Conservation (phyloP, 2,888 invertebrate species). For the Sarcophaga carnaria region DNA sequence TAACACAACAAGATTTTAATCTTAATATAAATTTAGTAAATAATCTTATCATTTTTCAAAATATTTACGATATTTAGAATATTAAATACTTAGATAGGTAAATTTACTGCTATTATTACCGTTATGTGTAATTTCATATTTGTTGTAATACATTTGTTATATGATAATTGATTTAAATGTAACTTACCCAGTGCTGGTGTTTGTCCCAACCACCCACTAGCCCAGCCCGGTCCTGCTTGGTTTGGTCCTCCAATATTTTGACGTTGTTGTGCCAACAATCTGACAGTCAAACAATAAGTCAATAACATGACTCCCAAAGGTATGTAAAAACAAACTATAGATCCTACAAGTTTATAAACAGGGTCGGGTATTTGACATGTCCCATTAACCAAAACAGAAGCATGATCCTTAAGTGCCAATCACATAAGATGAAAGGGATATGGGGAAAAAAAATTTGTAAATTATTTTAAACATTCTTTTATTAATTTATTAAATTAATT, state of each 20-base stretch:
- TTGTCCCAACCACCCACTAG: constrained; percentile 89
- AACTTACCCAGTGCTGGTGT: constrained; percentile 83
- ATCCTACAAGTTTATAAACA: constrained; percentile 94
- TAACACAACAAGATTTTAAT: too few species aligned
- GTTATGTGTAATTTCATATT: too few species aligned
- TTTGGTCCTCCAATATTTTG: constrained; percentile 85
- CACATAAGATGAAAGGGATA: constrained; percentile 24
- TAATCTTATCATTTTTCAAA: too few species aligned
- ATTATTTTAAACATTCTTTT: too few species aligned
- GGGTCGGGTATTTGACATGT: constrained; percentile 94
- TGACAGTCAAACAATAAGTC: constrained; percentile 96
- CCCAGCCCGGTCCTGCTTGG: constrained; percentile 85
- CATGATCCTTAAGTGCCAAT: constrained; percentile 85
- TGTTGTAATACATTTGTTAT: too few species aligned
- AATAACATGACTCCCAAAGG: constrained; percentile 96
- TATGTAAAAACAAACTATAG: constrained; percentile 97
- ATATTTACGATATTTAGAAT: too few species aligned
- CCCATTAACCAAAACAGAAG: constrained; percentile 91
- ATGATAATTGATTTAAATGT: not conserved
- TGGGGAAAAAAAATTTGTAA: not conserved
- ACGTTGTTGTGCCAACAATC: constrained; percentile 91
- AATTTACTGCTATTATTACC: not conserved
- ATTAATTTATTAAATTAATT: too few species aligned
- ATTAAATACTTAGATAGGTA: not conserved
- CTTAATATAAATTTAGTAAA: too few species aligned